Evolutionary conservation across 2,113 vertebrate genomes (phyloP), one percentile per base, ranked within the genome.

Genomic region (Entosphenus tridentatus): DNA sequence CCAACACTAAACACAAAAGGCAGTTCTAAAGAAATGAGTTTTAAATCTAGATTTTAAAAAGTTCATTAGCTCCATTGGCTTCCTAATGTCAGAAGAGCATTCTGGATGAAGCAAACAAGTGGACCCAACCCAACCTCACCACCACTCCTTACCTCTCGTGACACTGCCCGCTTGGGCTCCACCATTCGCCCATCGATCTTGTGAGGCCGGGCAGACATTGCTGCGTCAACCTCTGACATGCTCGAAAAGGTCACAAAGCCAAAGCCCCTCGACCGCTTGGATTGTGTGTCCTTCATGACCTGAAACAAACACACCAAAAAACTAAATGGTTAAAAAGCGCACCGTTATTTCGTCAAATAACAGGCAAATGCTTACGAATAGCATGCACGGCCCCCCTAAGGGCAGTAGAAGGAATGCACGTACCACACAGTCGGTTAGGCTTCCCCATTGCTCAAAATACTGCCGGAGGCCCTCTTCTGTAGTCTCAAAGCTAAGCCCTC

Each of bases 371-470:
- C 39, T 39, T 39, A 39, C 39, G 39, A 39, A 39, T 39, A 39
- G 39, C 39, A 39, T 39, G 39, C 8, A 21, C 21, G n/a, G n/a
- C 2, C n/a, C 2, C n/a, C 62, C 8, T 65, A 11, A 11, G n/a
- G 9, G 58, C 16, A 17, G n/a, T 2, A 65, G 21, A 56, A 0
- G 0, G 4, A 65, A 1, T 58, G 18, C 72, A 83, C 82, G 70
- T 80, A 85, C 84, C 83, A 85, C 84, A 70, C 84, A 85, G 70
- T 85, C 84, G 72, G 83, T 85, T 72, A 85, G 82, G 71, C 83
- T 84, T 18, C 84, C 84, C 84, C 84, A 85, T 84, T 85, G 82
- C 68, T 85, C 84, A 1, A 85, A 85, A 71, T 85, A 85, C 77
- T 82, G 82, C 70, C 81, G 80, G 74, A 85, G 78, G 78, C 82